phyloP scores from a whole-genome alignment of 1,140 invertebrate genomes.

The Euura saliciscinereae region DNA sequence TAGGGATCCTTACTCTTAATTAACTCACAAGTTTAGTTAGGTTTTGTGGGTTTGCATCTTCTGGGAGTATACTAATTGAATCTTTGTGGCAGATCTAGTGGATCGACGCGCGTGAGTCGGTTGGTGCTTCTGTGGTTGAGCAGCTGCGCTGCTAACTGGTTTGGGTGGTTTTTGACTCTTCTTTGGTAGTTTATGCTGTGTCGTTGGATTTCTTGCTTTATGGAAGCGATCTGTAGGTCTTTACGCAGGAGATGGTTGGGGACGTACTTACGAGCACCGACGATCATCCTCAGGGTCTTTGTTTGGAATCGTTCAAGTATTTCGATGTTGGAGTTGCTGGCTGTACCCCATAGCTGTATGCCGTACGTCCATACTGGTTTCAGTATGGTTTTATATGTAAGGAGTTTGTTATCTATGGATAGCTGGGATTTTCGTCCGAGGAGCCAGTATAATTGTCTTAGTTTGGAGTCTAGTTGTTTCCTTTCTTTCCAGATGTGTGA shows the following conservation, averaged over 20 bases:
- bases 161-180: neutral
- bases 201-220: neutral
- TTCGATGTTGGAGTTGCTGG: neutral
- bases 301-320: neutral
- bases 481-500: constrained; percentile 23
- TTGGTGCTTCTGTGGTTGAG: neutral
- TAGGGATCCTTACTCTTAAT: no score
- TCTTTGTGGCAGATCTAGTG: neutral
- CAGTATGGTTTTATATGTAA: neutral
- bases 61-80: neutral
- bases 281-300: neutral
- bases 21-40: no score
- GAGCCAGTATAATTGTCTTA: constrained; percentile 23
- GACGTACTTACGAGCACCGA: neutral
- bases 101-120: neutral
- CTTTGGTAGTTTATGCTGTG: neutral
- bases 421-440: constrained; percentile 9
- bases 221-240: neutral
- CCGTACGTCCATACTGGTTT: neutral
- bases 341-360: neutral
- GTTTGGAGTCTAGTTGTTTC: constrained; percentile 21
- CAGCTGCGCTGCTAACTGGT: neutral
- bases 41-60: no score
- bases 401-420: neutral
- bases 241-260: neutral